These are phyloP conservation scores for Protonibea diacanthus DNA, from an alignment of 2,797 vertebrate species.

Conservation along the genomic window DNA sequence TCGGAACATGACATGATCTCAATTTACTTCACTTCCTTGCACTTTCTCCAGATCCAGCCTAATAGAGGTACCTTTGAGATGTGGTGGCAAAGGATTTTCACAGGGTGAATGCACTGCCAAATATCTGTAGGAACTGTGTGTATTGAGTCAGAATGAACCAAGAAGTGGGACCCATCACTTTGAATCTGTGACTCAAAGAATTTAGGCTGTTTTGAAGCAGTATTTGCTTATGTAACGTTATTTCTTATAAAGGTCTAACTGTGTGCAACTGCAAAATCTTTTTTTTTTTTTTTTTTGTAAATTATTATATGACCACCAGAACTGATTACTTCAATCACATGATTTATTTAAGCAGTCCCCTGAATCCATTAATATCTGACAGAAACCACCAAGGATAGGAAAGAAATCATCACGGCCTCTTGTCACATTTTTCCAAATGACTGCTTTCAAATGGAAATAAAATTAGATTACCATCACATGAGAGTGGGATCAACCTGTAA, in stretches of 20 bases:
- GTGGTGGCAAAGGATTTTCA: constrained; percentile 38
- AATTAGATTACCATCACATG: constrained; percentile 39
- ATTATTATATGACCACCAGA: constrained; percentile 18
- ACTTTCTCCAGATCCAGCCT: constrained; percentile 41
- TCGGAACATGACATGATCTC: constrained; percentile 66
- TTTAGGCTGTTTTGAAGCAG: constrained; percentile 29
- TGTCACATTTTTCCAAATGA: constrained; percentile 43
- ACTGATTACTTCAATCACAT: constrained; percentile 39
- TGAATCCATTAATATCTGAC: constrained; percentile 30
- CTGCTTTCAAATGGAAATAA: constrained; percentile 17
- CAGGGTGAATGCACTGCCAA: constrained; percentile 41
- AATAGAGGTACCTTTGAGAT: constrained; percentile 50
- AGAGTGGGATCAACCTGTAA: constrained; percentile 40
- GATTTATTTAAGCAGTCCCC: constrained; percentile 45
- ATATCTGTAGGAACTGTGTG: constrained; percentile 45
- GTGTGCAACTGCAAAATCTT: too few relatives aligned
- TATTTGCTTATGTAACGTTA: constrained; percentile 2
- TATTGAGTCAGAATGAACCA: constrained; percentile 43
- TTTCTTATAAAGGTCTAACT: constrained; percentile 3
- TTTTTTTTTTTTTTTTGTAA: constrained; percentile 1
- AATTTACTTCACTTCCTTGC: constrained; percentile 52
- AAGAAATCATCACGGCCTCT: constrained; percentile 18
- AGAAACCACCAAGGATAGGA: constrained; percentile 20
- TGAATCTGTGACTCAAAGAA: constrained; percentile 20
- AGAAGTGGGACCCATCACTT: constrained; percentile 23